phyloP scores from a whole-genome alignment of 2,888 invertebrate species.

The Margaritifera margaritifera region DNA sequence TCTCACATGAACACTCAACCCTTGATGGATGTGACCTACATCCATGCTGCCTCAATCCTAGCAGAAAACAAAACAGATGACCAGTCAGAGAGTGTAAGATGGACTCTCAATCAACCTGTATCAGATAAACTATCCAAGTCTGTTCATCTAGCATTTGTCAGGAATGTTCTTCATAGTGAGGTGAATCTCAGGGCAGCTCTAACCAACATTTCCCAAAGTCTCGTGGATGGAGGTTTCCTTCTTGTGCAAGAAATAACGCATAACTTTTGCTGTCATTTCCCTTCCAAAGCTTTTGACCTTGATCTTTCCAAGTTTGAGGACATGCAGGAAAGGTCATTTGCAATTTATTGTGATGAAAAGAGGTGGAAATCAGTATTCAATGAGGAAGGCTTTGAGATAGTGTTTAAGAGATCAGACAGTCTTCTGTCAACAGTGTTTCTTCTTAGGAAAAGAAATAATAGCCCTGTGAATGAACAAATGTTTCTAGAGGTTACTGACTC shows the following conservation, averaged over 20 bases:
- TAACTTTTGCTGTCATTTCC: slow-evolving; percentile 60
- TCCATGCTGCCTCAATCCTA: slow-evolving; percentile 72
- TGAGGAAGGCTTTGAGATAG: slow-evolving; percentile 75
- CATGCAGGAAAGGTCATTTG: slow-evolving; percentile 31
- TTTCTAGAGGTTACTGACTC: slow-evolving; percentile 45
- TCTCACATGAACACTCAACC: slow-evolving; percentile 80
- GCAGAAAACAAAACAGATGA: slow-evolving; percentile 72
- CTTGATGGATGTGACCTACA: slow-evolving; percentile 78
- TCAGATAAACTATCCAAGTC: slow-evolving; percentile 33
- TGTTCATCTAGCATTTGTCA: slow-evolving; percentile 63
- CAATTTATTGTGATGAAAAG: slow-evolving; percentile 48
- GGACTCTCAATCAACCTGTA: slow-evolving; percentile 78
- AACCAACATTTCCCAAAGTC: slow-evolving; percentile 73
- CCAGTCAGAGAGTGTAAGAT: slow-evolving; percentile 76
- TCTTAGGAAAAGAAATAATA: slow-evolving; percentile 76
- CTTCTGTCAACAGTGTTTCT: slow-evolving; percentile 77
- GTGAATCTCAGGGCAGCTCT: slow-evolving; percentile 43
- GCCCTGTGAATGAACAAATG: slow-evolving; percentile 16
- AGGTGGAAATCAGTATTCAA: slow-evolving; percentile 55
- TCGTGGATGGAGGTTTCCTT: slow-evolving; percentile 77
- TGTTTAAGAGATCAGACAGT: slow-evolving; percentile 80
- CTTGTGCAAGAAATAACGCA: slow-evolving; percentile 72
- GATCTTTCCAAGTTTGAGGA: slow-evolving; percentile 26
- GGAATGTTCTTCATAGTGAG: slow-evolving; percentile 57
- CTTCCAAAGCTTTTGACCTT: slow-evolving; percentile 47